Conservation (phyloP, 2,888 invertebrate genomes). For the Neoitamus cyanurus region DNA sequence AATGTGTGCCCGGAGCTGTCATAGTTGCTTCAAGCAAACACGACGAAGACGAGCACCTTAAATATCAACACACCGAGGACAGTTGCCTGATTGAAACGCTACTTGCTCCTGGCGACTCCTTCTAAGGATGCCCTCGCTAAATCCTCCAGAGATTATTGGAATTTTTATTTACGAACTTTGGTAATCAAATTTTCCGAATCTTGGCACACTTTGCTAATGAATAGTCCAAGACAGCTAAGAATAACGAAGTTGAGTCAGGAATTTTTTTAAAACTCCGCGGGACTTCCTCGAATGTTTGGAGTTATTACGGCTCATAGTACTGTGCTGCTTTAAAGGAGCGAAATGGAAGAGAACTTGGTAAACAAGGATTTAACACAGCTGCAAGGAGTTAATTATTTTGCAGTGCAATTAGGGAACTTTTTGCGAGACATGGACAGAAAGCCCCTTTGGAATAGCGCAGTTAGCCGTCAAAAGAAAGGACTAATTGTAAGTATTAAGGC, state of each 20-base stretch:
- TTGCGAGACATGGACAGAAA: background rate
- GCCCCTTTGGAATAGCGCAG: background rate
- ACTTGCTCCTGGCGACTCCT: background rate
- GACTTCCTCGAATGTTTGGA: background rate
- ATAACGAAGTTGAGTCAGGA: background rate
- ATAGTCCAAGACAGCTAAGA: background rate
- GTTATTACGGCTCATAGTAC: background rate
- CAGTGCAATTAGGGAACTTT: conserved; percentile 24
- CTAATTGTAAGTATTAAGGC: background rate
- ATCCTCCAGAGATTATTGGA: conserved; percentile 1
- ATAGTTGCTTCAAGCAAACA: background rate
- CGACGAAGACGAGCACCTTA: background rate
- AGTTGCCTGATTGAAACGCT: conserved; percentile 27
- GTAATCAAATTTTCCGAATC: conserved; percentile 28
- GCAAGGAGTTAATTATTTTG: conserved; percentile 17
- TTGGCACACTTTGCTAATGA: background rate
- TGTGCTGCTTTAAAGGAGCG: background rate
- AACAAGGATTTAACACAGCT: background rate
- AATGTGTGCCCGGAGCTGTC: conserved; percentile 1
- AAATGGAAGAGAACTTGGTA: background rate
- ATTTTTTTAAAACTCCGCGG: background rate
- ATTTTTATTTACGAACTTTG: conserved; percentile 33
- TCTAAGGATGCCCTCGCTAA: background rate
- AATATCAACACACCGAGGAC: conserved; percentile 4
- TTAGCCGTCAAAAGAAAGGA: background rate